phyloP scores from a whole-genome alignment of 2,888 invertebrate species.

The Plagiodera versicolora region DNA sequence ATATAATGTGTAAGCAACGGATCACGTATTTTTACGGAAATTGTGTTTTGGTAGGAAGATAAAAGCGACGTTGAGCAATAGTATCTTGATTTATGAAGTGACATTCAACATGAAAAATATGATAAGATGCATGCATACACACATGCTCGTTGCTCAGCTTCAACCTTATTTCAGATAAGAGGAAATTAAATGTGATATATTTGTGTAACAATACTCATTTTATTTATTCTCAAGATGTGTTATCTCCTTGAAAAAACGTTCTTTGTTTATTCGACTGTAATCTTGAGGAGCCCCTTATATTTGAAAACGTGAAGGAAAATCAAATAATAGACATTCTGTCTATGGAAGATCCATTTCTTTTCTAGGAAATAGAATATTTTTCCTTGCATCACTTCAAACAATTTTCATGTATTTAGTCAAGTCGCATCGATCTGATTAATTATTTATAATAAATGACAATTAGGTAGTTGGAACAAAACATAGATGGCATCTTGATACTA shows the following conservation, averaged over 20 bases:
- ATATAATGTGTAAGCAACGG: too few relatives aligned
- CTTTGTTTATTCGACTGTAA: slow-evolving; percentile 13
- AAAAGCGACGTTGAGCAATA: background rate
- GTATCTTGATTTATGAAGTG: slow-evolving; percentile 1
- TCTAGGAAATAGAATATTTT: background rate
- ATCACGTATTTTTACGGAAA: too few relatives aligned
- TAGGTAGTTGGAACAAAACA: too few relatives aligned
- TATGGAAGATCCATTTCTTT: background rate
- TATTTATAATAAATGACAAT: too few relatives aligned
- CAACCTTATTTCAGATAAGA: slow-evolving; percentile 10
- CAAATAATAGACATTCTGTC: slow-evolving; percentile 11
- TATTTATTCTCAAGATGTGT: slow-evolving; percentile 10
- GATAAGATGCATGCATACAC: slow-evolving; percentile 3
- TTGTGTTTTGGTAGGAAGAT: background rate
- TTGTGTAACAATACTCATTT: slow-evolving; percentile 13
- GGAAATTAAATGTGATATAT: slow-evolving; percentile 12
- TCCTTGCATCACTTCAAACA: too few relatives aligned
- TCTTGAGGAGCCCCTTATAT: slow-evolving; percentile 7
- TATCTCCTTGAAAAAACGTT: slow-evolving; percentile 12
- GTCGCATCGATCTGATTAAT: too few relatives aligned
- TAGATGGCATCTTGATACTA: too few relatives aligned
- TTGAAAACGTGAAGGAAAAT: slow-evolving; percentile 5
- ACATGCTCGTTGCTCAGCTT: background rate
- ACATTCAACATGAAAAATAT: slow-evolving; percentile 5
- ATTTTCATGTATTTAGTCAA: too few relatives aligned